Evolutionary conservation across 2,797 vertebrate genomes (phyloP), one percentile per base, ranked within the genome.

Genomic region (Pterois miles): DNA sequence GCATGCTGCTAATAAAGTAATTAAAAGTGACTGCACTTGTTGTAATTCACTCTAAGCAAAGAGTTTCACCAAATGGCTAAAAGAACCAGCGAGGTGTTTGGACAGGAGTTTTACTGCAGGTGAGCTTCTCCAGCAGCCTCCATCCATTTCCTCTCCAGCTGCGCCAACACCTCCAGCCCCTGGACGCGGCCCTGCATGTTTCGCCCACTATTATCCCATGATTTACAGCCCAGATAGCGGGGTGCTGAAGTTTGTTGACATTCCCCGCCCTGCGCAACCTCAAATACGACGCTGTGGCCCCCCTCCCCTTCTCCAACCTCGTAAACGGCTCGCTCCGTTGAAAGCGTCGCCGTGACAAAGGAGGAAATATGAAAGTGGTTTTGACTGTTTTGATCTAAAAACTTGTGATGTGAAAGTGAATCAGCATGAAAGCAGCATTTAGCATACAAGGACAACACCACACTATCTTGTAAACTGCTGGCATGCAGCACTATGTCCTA

Each of bases 201-300:
- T 85, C 83, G 80, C 76, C 58, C 13, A 8, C 88, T 79, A 88
- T 92, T 84, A 89, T 59, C 62, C 8, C 0, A 6, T 86, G 88
- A 94, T 94, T 93, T 94, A 93, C 78, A 62, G 85, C 65, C 68
- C 4, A 63, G 74, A 84, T 82, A 83, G 85, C 1, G 31, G 64
- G 80, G 74, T 60, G 75, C 78, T 82, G 75, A 86, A 81, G 86
- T 85, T 73, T 92, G 92, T 89, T 92, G 91, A 92, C 87, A 86
- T 91, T 89, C 85, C 72, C 82, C 62, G 60, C 72, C 86, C 78
- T 12, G 20, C 56, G 0, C 82, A 71, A 88, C 86, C 83, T 79
- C 67, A 33, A 82, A 76, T 68, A 34, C 23, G 23, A 85, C 64
- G 14, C 78, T 18, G 43, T 74, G 72, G 78, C 86, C 81, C 65